These are phyloP conservation scores for Nyctibius bracteatus DNA, from an alignment of 2,113 vertebrate species.

Conservation along the genomic window DNA sequence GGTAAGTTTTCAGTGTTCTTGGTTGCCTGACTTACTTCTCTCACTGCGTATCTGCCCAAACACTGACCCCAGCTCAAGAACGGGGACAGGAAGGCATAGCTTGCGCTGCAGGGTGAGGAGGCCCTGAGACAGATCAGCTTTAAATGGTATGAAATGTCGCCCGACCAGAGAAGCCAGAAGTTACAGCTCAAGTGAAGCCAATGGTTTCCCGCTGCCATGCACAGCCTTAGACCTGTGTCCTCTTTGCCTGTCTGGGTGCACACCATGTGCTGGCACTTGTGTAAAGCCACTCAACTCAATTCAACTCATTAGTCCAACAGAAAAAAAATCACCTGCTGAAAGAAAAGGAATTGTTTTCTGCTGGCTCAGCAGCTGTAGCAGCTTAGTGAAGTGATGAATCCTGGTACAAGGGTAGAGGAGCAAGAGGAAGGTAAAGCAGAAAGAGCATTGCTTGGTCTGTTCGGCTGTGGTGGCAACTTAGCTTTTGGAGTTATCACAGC, in stretches of 20 bases:
- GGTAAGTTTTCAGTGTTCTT: background rate
- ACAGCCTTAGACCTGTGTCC: accelerated
- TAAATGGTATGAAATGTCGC: background rate
- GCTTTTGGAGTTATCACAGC: background rate
- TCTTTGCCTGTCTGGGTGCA: background rate
- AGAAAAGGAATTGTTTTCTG: background rate
- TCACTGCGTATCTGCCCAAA: background rate
- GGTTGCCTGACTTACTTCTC: background rate
- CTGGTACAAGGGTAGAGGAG: background rate
- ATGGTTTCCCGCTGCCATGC: background rate
- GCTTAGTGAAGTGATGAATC: background rate
- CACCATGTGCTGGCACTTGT: background rate
- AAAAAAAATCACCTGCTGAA: background rate
- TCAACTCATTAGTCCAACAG: background rate
- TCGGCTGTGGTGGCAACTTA: background rate
- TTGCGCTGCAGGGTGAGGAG: accelerated
- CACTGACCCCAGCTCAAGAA: background rate
- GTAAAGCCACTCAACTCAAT: background rate
- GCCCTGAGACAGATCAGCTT: background rate
- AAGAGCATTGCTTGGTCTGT: background rate
- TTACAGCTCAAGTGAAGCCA: background rate
- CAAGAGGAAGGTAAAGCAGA: background rate
- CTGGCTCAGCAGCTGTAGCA: background rate
- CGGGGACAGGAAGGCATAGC: background rate
- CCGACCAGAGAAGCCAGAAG: background rate